Percentiles rank a stretch among this genome's conserved stretches.
These are phyloP conservation scores for Drosophila affinis DNA, from an alignment of 2,888 invertebrate species.

Conservation along the genomic window DNA sequence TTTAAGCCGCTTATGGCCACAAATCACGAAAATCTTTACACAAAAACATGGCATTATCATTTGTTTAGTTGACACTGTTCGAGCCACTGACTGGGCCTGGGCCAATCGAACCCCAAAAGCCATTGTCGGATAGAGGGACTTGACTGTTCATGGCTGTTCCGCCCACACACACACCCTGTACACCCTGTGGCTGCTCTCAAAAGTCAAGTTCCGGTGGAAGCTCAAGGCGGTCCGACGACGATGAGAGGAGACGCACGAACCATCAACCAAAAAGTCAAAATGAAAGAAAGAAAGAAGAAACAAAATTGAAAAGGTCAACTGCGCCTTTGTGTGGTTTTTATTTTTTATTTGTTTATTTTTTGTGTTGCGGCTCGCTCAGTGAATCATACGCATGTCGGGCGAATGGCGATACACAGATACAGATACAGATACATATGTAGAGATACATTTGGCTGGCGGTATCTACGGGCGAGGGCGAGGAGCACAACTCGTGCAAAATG, in stretches of 20 bases:
- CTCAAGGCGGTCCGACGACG: background rate
- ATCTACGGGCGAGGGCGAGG: conserved; percentile 12
- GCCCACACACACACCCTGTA: background rate
- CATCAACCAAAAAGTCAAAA: background rate
- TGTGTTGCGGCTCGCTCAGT: conserved; percentile 29
- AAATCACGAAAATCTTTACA: no score
- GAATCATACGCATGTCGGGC: conserved; percentile 49
- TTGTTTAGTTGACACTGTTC: background rate
- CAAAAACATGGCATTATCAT: no score
- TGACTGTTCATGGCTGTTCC: background rate
- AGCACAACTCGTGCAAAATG: background rate
- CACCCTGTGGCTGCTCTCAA: no score
- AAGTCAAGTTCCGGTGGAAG: background rate
- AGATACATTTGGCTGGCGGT: background rate
- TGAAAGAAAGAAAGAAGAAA: conserved; percentile 16
- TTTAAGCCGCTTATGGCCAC: no score
- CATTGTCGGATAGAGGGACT: background rate
- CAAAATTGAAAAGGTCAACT: conserved; percentile 58
- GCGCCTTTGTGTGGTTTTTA: conserved; percentile 48
- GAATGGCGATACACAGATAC: conserved; percentile 27
- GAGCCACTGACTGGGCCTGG: background rate
- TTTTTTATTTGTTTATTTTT: conserved; percentile 31
- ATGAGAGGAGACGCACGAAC: background rate
- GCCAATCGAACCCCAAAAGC: background rate
- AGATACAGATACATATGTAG: conserved; percentile 15